Percentiles rank a stretch among this genome's conserved stretches.
phyloP scores from a whole-genome alignment of 2,888 invertebrate species.

The Torymus texanus region DNA sequence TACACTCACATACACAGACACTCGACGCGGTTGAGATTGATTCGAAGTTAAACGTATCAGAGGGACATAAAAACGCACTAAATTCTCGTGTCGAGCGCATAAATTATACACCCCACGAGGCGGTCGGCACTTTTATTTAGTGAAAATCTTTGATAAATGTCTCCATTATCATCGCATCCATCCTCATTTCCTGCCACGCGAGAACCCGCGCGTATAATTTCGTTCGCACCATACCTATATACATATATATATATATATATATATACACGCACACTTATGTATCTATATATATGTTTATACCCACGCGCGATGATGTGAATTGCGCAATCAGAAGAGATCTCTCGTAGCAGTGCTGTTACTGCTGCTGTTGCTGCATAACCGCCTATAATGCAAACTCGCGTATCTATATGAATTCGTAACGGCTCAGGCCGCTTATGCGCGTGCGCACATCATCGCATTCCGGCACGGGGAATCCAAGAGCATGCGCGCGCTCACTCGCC shows the following conservation, averaged over 20 bases:
- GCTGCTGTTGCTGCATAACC: background rate
- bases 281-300: no score
- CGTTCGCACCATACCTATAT: no score
- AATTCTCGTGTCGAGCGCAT: conserved; percentile 28
- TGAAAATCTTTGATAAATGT: conserved; percentile 52
- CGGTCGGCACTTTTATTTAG: conserved; percentile 29
- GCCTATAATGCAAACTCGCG: background rate
- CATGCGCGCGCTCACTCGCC: background rate
- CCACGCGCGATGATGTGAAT: conserved; percentile 30
- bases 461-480: background rate
- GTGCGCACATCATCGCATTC: conserved; percentile 18
- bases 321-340: conserved; percentile 32
- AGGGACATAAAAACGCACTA: conserved; percentile 39
- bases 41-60: conserved; percentile 41
- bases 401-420: conserved; percentile 18
- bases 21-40: conserved; percentile 28
- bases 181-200: conserved; percentile 36
- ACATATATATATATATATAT: no score
- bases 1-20: background rate
- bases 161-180: conserved; percentile 47
- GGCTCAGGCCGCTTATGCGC: background rate
- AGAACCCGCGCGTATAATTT: no score
- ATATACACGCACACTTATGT: no score
- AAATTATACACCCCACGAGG: conserved; percentile 30
- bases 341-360: background rate